These are phyloP conservation scores for Meloe dianella DNA, from an alignment of 2,888 invertebrate genomes.

Conservation along the genomic window DNA sequence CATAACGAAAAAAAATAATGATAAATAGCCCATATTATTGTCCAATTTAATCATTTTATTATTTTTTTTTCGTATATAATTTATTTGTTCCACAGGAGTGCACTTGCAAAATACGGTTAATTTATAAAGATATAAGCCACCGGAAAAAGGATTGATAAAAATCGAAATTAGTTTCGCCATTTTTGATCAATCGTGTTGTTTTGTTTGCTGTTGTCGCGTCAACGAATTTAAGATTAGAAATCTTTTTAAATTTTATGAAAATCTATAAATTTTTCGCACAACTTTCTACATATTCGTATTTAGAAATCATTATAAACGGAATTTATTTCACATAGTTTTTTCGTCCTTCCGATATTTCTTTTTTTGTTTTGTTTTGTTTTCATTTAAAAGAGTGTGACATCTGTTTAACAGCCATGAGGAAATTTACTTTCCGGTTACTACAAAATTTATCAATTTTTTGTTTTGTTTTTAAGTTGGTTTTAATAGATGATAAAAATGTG, in stretches of 20 bases:
- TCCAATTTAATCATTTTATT: not conserved
- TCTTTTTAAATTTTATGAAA: not conserved
- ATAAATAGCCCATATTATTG: not conserved
- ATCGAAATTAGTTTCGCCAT: not conserved
- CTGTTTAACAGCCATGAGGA: slow-evolving; percentile 4
- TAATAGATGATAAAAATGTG: not conserved
- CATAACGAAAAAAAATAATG: not conserved
- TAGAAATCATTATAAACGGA: not conserved
- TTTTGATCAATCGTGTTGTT: not conserved
- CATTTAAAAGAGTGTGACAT: not conserved
- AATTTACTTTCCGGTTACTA: slow-evolving; percentile 6
- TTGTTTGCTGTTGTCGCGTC: too few relatives aligned
- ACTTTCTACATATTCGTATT: not conserved
- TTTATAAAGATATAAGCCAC: not conserved
- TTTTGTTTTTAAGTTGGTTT: not conserved
- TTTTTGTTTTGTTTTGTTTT: not conserved
- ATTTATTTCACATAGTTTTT: not conserved
- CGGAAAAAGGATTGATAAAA: not conserved
- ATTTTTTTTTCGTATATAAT: not conserved
- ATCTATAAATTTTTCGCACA: not conserved
- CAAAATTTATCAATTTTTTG: not conserved
- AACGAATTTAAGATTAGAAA: too few relatives aligned
- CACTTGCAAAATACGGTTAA: not conserved
- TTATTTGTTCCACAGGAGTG: not conserved
- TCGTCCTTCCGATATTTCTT: not conserved